These are phyloP conservation scores for Tokudaia tokunoshimensis DNA, from an alignment of 2,797 vertebrate species.

Conservation along the genomic window DNA sequence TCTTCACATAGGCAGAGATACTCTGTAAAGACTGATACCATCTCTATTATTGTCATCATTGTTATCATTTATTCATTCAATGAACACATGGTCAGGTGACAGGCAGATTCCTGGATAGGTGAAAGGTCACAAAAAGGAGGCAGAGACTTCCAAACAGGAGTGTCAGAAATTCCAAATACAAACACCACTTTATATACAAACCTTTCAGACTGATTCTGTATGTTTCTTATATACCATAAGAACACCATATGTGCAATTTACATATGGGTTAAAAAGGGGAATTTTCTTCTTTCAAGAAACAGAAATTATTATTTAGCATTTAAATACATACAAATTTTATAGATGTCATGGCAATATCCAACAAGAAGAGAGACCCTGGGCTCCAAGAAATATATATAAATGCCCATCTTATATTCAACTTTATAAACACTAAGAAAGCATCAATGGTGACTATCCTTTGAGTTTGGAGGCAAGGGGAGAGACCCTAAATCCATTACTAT, in stretches of 20 bases:
- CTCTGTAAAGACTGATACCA: background rate
- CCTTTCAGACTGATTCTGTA: background rate
- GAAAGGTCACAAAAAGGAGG: background rate
- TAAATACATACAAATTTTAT: background rate
- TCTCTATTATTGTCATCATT: background rate
- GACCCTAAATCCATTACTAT: background rate
- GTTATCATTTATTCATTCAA: background rate
- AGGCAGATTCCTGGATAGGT: background rate
- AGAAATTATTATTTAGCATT: background rate
- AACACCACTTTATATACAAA: background rate
- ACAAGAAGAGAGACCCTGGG: background rate
- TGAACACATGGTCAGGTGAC: background rate
- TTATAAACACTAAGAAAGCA: background rate
- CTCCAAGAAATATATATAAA: background rate
- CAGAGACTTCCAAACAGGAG: background rate
- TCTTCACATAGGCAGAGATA: background rate
- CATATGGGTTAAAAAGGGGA: background rate
- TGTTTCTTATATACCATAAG: background rate
- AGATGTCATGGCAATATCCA: background rate
- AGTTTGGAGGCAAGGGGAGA: background rate
- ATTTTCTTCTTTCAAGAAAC: background rate
- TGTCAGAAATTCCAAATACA: background rate
- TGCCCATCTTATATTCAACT: background rate
- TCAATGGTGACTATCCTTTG: background rate
- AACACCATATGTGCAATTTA: background rate